Base-by-base conservation (phyloP, 37 sponge, comb jelly and placozoan species). In the Beroe forskalii region DNA sequence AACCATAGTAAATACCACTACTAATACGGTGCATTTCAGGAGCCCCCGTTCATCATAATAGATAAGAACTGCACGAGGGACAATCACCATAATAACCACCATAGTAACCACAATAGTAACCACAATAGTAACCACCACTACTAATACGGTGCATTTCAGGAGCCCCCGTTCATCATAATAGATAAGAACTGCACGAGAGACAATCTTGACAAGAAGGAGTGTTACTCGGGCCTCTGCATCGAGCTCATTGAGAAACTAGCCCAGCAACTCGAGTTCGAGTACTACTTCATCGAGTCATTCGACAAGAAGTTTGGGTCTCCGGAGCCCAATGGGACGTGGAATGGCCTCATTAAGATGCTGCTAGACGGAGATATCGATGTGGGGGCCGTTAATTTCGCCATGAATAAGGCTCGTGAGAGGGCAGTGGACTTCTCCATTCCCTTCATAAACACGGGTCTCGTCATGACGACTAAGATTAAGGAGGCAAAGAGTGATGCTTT, bases 231-330 rank as follows among this genome's bases (percentile, higher is more conserved):
- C 3, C 86, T 80, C 35, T 80, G 86, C 30, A 80, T 80, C 1
- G 86, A 44, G 44, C 24, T 80, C 48, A 43, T 80, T 23, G 86
- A 80, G 86, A 80, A 42, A 25, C 86, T 80, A 42, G 44, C 86
- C 22, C 3, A 9, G 24, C 44, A 44, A 2, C 86, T 80, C 30
- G 86, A 80, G 55, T 80, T 80, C 30, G 86, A 80, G n/a, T 80
- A 80, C 48, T 23, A 38, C n/a, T 80, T 80, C 86, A 38, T 80
- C 3, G 44, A 44, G 55, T 44, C 86, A 44, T 32, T 37, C 2
- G 86, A 80, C 86, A 80, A 80, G 86, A 80, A 80, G 86, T 80
- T 80, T 30, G 86, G 86, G 25, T 80, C 86, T 1, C 86, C 86
- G 8, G 55, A 80, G n/a, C 86, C 86, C 3, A 80, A 80, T 24